phyloP scores from a whole-genome alignment of 2,797 vertebrate species.

The Glyptemys insculpta region DNA sequence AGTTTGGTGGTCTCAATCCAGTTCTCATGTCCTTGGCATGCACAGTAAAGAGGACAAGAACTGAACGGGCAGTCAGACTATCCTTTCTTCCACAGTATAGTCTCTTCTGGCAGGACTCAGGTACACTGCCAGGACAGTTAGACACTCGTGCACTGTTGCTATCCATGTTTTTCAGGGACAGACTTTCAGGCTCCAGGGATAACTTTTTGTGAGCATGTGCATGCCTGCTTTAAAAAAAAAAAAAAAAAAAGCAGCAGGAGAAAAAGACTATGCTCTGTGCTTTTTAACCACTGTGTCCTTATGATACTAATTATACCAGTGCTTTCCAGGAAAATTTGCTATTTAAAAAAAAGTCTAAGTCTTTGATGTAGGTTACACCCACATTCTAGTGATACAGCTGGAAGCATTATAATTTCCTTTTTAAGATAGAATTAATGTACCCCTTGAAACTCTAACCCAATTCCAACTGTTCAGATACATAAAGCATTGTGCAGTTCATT shows the following conservation, averaged over 20 bases:
- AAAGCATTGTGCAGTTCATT: conserved; percentile 2
- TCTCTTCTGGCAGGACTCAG: background rate
- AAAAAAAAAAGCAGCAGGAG: background rate
- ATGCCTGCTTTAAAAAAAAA: background rate
- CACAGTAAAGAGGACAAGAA: background rate
- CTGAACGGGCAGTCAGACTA: background rate
- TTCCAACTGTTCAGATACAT: conserved; percentile 21
- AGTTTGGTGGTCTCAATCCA: background rate
- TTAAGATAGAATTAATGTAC: background rate
- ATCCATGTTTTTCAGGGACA: background rate
- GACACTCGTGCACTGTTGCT: background rate
- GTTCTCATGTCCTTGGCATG: background rate
- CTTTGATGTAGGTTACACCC: background rate
- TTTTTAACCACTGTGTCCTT: background rate
- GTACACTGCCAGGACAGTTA: background rate
- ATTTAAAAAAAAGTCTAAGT: background rate
- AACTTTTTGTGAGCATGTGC: background rate
- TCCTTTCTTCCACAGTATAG: background rate
- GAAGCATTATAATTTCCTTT: conserved; percentile 10
- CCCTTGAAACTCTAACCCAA: background rate
- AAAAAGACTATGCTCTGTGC: background rate
- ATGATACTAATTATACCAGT: background rate
- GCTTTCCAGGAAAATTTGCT: background rate
- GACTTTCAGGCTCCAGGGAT: background rate
- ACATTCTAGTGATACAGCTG: background rate